These are phyloP conservation scores for Nomada goodeniana DNA, from an alignment of 2,888 invertebrate genomes.

Conservation along the genomic window DNA sequence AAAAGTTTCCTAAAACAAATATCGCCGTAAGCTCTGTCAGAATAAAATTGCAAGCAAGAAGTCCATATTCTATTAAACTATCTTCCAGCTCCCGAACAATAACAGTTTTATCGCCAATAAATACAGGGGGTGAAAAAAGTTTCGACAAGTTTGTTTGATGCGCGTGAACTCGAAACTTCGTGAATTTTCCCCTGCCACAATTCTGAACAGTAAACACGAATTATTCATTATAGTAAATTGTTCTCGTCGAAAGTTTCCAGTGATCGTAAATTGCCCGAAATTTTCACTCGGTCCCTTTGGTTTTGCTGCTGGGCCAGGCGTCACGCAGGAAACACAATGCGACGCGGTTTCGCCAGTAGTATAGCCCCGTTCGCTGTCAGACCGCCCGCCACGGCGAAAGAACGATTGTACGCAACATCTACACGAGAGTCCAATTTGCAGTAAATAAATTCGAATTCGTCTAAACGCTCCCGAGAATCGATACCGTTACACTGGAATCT, in stretches of 20 bases:
- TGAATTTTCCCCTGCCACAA: not conserved
- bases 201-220: not conserved
- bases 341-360: constrained; percentile 6
- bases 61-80: too few species aligned
- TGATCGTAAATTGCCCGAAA: constrained; percentile 14
- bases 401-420: constrained; percentile 11
- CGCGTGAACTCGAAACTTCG: not conserved
- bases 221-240: not conserved
- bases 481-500: not conserved
- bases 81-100: too few species aligned
- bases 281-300: constrained; percentile 14
- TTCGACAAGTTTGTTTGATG: too few species aligned
- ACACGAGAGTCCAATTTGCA: constrained; percentile 36
- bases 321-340: not conserved
- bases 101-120: too few species aligned
- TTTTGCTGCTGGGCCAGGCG: not conserved
- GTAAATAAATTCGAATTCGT: constrained; percentile 34
- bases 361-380: constrained; percentile 21
- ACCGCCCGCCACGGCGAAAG: constrained; percentile 18
- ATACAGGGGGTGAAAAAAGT: too few species aligned
- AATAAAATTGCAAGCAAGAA: too few species aligned
- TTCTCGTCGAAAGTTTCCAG: not conserved
- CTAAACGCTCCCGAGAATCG: constrained; percentile 3
- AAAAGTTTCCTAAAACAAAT: too few species aligned
- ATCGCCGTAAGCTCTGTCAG: too few species aligned